Evolutionary conservation across 64 coral and sea anemone genomes (phyloP).

Genomic region (Platygyra sinensis): DNA sequence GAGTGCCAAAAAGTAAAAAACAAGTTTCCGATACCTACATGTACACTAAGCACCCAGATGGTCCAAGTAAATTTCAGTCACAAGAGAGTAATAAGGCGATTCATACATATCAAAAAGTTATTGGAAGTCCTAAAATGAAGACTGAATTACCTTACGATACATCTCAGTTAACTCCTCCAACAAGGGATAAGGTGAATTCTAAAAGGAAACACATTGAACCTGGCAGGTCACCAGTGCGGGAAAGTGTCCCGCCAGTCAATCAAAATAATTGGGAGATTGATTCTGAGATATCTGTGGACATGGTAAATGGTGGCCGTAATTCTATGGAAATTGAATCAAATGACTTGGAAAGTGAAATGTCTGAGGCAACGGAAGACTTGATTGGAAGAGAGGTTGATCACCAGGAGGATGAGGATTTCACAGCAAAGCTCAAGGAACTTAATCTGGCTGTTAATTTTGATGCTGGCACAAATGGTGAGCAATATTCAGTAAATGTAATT

Average conservation of each 20-base stretch:
- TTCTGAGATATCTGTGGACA: conserved; percentile 68
- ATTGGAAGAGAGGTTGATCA: conserved; percentile 43
- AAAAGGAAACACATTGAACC: conserved; percentile 12
- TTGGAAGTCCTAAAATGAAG: conserved; percentile 2
- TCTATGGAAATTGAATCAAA: conserved; percentile 7
- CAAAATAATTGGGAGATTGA: conserved; percentile 77
- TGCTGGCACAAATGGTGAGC: conserved; percentile 63
- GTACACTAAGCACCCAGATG: background rate
- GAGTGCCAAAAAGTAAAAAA: background rate
- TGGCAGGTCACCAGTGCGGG: conserved; percentile 6
- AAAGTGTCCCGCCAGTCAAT: conserved; percentile 9
- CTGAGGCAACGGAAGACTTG: conserved; percentile 68
- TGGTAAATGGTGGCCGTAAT: conserved; percentile 39
- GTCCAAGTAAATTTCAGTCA: conserved; percentile 2
- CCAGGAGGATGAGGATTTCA: conserved; percentile 77
- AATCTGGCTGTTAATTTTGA: conserved; percentile 90
- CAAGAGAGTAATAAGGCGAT: background rate
- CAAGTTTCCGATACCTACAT: background rate
- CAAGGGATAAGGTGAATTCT: conserved; percentile 2
- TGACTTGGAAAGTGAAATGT: conserved; percentile 47
- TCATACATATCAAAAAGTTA: background rate
- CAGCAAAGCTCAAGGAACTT: conserved; percentile 85
- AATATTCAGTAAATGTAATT: background rate
- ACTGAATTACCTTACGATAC: background rate
- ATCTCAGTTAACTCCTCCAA: conserved; percentile 21